Evolutionary conservation across 2,113 vertebrate species (phyloP), one percentile per base, ranked within the genome.

Genomic region (Zosterops lateralis): DNA sequence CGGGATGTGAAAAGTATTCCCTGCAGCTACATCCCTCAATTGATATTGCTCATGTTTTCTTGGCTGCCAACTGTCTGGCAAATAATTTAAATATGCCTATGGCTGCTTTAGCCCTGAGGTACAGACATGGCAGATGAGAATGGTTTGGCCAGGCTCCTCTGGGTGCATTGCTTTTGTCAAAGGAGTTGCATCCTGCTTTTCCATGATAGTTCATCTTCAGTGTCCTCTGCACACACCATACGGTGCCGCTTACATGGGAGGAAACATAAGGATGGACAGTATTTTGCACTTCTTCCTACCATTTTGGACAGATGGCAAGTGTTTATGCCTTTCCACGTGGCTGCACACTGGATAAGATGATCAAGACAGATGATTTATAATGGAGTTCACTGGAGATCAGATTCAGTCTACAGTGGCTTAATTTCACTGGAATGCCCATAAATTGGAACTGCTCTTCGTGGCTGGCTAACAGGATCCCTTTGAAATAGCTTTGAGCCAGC

Each of bases 241-340:
- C 1, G 0, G 25, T 14, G 12, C 57, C 74, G 60, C 32, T 74
- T 80, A 45, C 36, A 48, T 67, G 38, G 89, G 75, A 91, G 70
- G 45, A 93, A 86, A 36, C 76, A 67, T 86, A 93, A 85, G 54
- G 68, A 47, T 58, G 38, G 64, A 65, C 36, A 38, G 31, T 89
- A 67, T 74, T 92, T 94, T 91, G 34, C 57, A 68, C 44, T 81
- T 84, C 75, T 94, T 92, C 40, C 56, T 96, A 80, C 32, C 25
- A 84, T 92, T 92, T 96, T 90, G 92, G 84, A 93, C 95, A 96
- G 92, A 94, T 96, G 95, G 96, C 56, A 87, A 81, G 64, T 96
- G 86, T 96, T 95, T 93, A 92, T 89, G 79, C 45, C 20, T 87
- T 96, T 95, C 93, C 93, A 93, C 2, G 6, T 7, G 84, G 48